Conservation (phyloP, 64 coral and sea anemone genomes). For the Stichodactyla helianthus region DNA sequence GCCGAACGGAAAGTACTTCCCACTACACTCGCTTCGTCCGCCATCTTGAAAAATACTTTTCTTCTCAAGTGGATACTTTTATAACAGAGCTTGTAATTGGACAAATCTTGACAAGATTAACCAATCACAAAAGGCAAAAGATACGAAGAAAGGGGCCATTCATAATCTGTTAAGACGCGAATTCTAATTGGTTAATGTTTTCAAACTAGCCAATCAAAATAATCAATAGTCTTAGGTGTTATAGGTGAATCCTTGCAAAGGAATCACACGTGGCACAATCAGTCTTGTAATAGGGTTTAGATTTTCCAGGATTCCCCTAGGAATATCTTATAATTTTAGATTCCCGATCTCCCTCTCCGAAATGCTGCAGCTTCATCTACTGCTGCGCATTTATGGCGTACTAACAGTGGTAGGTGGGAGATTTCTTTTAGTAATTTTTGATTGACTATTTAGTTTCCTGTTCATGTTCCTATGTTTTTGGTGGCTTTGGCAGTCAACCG, state of each 20-base stretch:
- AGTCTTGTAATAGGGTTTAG: background rate
- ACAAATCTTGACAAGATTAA: background rate
- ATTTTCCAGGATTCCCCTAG: background rate
- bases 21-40: slow-evolving; percentile 39
- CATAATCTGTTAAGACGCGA: slow-evolving; percentile 13
- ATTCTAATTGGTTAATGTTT: slow-evolving; percentile 34
- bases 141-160: background rate
- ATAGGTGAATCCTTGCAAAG: background rate
- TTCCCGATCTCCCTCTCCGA: background rate
- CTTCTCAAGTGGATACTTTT: slow-evolving; percentile 12
- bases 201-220: slow-evolving; percentile 57
- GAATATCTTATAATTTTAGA: background rate
- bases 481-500: background rate
- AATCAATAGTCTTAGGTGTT: background rate
- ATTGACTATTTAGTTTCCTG: background rate
- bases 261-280: slow-evolving; percentile 59
- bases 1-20: slow-evolving; percentile 87
- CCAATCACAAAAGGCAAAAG: background rate
- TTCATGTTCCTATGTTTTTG: background rate
- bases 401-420: background rate
- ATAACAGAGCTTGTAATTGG: background rate
- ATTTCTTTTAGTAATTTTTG: background rate
- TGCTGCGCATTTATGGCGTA: background rate
- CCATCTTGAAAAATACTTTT: slow-evolving; percentile 69
- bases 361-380: slow-evolving; percentile 12